Base-by-base conservation (phyloP, 2,113 vertebrate genomes). In the Gobius niger region DNA sequence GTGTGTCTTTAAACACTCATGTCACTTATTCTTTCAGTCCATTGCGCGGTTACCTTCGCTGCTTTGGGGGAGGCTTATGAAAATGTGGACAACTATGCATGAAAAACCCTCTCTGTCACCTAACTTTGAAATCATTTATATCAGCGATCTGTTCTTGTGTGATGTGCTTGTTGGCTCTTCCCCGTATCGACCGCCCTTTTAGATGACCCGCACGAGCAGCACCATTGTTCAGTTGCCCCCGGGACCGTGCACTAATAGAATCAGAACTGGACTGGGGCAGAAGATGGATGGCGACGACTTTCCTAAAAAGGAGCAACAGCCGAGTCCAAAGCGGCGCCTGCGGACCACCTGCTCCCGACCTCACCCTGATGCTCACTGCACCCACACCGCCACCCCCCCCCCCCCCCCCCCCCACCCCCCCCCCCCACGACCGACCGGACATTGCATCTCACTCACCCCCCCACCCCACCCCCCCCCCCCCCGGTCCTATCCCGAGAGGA, bases 231-330 rank as follows among this genome's bases (percentile, higher is more conserved):
- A 11, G 16, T 12, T 1, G 59, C 70, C 68, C 53, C 42, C 0
- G 65, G 54, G 78, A 72, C 16, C 11, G 9, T 34, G 50, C 12
- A 46, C 19, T 59, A 76, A 81, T 63, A 75, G 77, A 89, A 82
- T 72, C 64, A 72, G 18, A 62, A 47, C 18, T 81, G 82, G 53
- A 70, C 79, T 56, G 44, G 47, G 50, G 44, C 62, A 71, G 47
- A 85, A 84, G 83, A 87, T 82, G 75, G 76, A 83, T 85, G 74
- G 75, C 34, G 67, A 69, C 16, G 7, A 61, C 65, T 82, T 62
- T 65, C 4, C 65, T 73, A 69, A 73, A 78, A 75, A 80, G 70
- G 74, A 82, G 72, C 68, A 78, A 75, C 76, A 75, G 67, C 74
- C 80, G 49, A 42, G 15, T n/a, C 54, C 56, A 60, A 60, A 65